Evolutionary conservation across 30 jellyfish, hydroid and myxozoan species (phyloP).

Genomic region (Aurelia aurita): DNA sequence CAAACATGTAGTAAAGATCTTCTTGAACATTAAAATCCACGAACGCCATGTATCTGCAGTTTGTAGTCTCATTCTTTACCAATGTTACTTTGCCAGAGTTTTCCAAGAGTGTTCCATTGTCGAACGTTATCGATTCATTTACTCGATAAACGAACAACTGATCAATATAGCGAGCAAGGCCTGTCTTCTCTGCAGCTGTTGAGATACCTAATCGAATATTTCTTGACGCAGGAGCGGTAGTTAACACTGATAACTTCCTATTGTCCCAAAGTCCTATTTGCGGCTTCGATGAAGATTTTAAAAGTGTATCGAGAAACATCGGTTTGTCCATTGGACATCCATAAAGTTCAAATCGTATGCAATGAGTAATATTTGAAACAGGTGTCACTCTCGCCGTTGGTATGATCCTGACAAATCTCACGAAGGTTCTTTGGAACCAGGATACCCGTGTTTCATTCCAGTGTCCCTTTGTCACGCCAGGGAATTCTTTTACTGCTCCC

Average conservation of each 20-base stretch:
- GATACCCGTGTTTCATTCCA: too few relatives aligned
- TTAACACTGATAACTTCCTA: neutral
- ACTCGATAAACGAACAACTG: too few relatives aligned
- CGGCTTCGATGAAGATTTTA: neutral
- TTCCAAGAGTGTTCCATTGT: neutral
- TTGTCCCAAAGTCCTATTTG: neutral
- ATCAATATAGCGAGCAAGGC: neutral
- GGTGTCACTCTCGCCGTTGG: constrained; percentile 28
- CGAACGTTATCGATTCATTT: neutral
- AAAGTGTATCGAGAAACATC: neutral
- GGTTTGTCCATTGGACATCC: constrained; percentile 38
- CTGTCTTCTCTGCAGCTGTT: neutral
- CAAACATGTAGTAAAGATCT: neutral
- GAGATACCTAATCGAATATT: neutral
- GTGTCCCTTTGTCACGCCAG: too few relatives aligned
- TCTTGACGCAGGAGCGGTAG: neutral
- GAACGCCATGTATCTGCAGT: too few relatives aligned
- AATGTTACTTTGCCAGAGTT: neutral
- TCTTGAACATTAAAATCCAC: neutral
- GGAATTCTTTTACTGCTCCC: too few relatives aligned
- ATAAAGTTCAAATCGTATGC: constrained; percentile 49
- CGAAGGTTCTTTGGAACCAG: constrained; percentile 24
- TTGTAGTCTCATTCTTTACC: too few relatives aligned
- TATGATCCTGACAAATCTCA: constrained; percentile 24
- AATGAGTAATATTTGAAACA: neutral